These are phyloP conservation scores for Bibio marci DNA, from an alignment of 2,888 invertebrate genomes.

Conservation along the genomic window DNA sequence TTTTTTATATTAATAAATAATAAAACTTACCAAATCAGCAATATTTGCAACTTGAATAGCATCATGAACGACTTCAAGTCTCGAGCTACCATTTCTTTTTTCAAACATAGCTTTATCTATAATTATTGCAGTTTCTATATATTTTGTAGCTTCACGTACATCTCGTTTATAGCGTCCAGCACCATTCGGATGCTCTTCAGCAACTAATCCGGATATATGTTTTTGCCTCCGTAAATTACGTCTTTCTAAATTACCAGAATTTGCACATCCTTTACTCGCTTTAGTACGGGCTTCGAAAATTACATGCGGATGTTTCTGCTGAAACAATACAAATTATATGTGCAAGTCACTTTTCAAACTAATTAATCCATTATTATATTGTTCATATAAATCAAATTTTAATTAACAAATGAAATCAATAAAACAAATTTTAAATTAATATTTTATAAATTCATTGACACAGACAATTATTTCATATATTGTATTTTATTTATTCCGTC, in stretches of 20 bases:
- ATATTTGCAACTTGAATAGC: conserved; percentile 95
- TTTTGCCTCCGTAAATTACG: conserved; percentile 41
- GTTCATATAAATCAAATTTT: too few species aligned
- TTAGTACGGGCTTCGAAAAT: conserved; percentile 89
- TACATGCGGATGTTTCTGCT: conserved; percentile 96
- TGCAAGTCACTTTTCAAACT: conserved; percentile 4
- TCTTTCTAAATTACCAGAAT: conserved; percentile 54
- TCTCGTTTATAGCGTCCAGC: conserved; percentile 45
- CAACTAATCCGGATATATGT: conserved; percentile 31
- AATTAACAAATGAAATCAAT: too few species aligned
- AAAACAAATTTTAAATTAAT: not conserved
- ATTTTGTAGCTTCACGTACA: conserved; percentile 80
- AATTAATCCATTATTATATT: too few species aligned
- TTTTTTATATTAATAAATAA: too few species aligned
- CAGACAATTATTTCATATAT: too few species aligned
- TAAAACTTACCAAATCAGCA: conserved; percentile 88
- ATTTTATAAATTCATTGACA: too few species aligned
- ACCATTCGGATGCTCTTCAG: conserved; percentile 26
- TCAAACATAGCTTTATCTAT: conserved; percentile 96
- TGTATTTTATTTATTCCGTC: too few species aligned
- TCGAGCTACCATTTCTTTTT: conserved; percentile 73
- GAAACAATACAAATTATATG: conserved; percentile 34
- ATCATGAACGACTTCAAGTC: conserved; percentile 81
- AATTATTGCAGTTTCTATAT: conserved; percentile 89
- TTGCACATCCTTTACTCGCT: conserved; percentile 82